These are phyloP conservation scores for Leptocoma aspasia DNA, from an alignment of 2,113 vertebrate species.

Conservation along the genomic window DNA sequence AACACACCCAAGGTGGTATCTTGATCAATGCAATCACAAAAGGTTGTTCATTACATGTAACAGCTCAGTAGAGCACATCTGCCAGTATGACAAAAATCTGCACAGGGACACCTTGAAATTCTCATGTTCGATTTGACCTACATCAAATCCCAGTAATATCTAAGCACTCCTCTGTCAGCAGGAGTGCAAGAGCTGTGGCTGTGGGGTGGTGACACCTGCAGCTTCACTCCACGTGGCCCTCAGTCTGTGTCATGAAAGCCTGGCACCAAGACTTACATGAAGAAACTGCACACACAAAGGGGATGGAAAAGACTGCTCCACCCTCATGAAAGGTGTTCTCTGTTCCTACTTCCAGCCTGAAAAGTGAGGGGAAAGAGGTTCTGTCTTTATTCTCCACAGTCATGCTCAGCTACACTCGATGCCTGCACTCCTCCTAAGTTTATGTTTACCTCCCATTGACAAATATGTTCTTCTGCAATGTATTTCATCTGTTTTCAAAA, in stretches of 20 bases:
- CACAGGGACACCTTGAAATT: neutral
- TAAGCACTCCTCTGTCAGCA: neutral
- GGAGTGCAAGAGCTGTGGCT: neutral
- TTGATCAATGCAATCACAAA: neutral
- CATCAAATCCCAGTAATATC: neutral
- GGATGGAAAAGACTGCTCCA: neutral
- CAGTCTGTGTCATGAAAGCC: neutral
- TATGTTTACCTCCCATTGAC: neutral
- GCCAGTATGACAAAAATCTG: neutral
- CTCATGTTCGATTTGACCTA: neutral
- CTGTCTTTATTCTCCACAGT: neutral
- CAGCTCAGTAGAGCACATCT: neutral
- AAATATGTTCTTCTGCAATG: neutral
- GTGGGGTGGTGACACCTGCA: neutral
- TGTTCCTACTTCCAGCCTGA: neutral
- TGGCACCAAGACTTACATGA: neutral
- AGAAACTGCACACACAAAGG: neutral
- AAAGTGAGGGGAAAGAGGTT: neutral
- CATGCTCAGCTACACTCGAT: accelerated
- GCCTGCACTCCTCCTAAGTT: neutral
- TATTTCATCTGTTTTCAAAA: neutral
- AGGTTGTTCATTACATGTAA: neutral
- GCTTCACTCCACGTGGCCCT: accelerated
- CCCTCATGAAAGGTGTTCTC: neutral
- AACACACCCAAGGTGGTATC: neutral